Base-by-base conservation (phyloP, 2,797 vertebrate genomes). In the Catharus ustulatus region DNA sequence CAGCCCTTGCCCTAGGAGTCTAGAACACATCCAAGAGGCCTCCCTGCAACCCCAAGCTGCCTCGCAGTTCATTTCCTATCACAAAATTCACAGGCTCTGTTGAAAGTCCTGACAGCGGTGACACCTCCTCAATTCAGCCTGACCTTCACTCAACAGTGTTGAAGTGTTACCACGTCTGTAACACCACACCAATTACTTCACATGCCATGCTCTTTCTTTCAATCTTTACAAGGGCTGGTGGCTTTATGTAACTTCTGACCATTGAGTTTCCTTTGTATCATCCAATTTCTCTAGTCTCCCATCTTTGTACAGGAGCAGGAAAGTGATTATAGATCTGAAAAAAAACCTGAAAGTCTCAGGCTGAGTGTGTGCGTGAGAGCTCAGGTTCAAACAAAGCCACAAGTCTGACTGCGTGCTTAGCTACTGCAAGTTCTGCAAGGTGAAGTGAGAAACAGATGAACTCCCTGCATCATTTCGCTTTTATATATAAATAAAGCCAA, bases 341-440 rank as follows among this genome's bases (percentile, higher is more conserved):
- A 74, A 32, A 32, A 24, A 48, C 15, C 19, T 32, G 51, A 80
- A 75, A 80, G 45, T 19, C 54, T 55, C 20, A 57, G 43, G 40
- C 15, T 63, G 26, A 68, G 32, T 4, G 34, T 6, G 0, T 23
- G 8, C 0, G 0, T 43, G 45, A 74, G 27, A 48, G 15, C 29
- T 88, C 24, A 66, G 32, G 12, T 62, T 67, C 59, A 66, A 78
- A 51, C 22, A 69, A 40, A 73, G 16, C 40, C 38, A 79, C 16
- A 69, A 16, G 10, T 83, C 48, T 67, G 45, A 74, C n/a, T 22
- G 21, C 11, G 38, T 21, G 43, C 23, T 73, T 80, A 79, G 52
- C 27, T 79, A 66, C 45, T 64, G 4, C 38, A 68, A 76, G 40
- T 58, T 88, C 22, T 66, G 13, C 52, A 69, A 59, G 64, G 45